Percentiles rank a stretch among this genome's conserved stretches.
These are phyloP conservation scores for Lymantria dispar DNA, from an alignment of 2,888 invertebrate species.

Conservation along the genomic window DNA sequence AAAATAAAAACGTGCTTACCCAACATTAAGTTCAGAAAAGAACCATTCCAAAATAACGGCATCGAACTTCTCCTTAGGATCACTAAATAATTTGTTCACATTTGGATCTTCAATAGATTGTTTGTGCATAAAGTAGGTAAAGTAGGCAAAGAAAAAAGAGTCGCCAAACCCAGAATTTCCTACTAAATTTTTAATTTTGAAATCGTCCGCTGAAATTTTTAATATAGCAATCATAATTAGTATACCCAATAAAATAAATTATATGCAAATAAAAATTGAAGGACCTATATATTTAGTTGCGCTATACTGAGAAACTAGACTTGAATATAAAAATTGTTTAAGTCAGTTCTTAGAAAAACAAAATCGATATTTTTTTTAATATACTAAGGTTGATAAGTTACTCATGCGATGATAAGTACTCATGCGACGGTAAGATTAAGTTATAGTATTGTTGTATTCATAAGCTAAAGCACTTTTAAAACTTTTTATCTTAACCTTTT, in stretches of 20 bases:
- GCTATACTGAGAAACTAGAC: too few species aligned
- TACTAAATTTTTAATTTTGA: constrained; percentile 48
- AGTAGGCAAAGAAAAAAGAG: constrained; percentile 37
- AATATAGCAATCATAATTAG: background rate
- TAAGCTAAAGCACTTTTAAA: too few species aligned
- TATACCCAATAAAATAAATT: background rate
- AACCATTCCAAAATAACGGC: constrained; percentile 59
- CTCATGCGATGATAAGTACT: too few species aligned
- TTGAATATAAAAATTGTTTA: too few species aligned
- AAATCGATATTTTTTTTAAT: too few species aligned
- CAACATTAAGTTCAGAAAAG: constrained; percentile 41
- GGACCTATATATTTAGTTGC: too few species aligned
- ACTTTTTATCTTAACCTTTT: too few species aligned
- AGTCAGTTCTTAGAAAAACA: too few species aligned
- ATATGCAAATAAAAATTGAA: too few species aligned
- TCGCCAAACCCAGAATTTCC: constrained; percentile 39
- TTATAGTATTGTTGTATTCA: too few species aligned
- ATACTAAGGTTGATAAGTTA: too few species aligned
- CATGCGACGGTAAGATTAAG: too few species aligned
- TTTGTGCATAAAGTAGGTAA: constrained; percentile 37
- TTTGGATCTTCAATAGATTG: constrained; percentile 35
- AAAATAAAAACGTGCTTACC: constrained; percentile 22
- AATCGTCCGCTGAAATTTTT: constrained; percentile 42
- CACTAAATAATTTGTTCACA: constrained; percentile 40
- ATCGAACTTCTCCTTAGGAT: constrained; percentile 53